Conservation (phyloP, 2,797 vertebrate genomes). For the Gymnoscopelus braueri region DNA sequence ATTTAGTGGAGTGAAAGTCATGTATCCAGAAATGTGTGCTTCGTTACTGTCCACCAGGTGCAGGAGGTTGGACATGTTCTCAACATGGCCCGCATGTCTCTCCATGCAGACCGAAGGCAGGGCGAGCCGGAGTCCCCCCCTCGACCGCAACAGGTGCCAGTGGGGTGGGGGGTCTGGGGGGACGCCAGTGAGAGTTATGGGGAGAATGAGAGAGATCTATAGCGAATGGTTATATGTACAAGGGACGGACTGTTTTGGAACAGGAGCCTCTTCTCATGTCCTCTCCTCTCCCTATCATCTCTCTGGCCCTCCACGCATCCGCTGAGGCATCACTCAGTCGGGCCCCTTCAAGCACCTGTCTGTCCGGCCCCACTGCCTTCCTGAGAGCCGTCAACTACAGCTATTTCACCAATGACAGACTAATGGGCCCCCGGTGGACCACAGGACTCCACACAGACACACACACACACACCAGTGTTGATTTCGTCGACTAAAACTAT, state of each 20-base stretch:
- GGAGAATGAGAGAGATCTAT: constrained; percentile 37
- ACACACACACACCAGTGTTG: not conserved
- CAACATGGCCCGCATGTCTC: too few relatives aligned
- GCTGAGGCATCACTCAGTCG: constrained; percentile 69
- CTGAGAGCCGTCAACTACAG: constrained; percentile 65
- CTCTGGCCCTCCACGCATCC: constrained; percentile 45
- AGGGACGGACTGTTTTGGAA: constrained; percentile 52
- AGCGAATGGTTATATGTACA: constrained; percentile 5
- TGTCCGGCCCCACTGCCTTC: constrained; percentile 63
- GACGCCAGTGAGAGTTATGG: not conserved
- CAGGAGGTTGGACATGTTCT: too few relatives aligned
- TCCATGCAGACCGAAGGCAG: not conserved
- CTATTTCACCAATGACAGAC: constrained; percentile 70
- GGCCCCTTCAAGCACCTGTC: constrained; percentile 68
- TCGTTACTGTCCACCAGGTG: too few relatives aligned
- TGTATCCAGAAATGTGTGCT: too few relatives aligned
- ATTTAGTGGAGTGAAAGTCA: too few relatives aligned
- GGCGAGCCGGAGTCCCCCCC: not conserved
- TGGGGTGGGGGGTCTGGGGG: not conserved
- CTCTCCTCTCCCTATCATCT: constrained; percentile 36
- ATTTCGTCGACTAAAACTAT: too few relatives aligned
- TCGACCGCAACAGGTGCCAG: constrained; percentile 64
- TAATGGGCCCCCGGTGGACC: constrained; percentile 55
- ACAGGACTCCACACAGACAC: constrained; percentile 27
- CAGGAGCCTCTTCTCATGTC: constrained; percentile 35